Percentiles rank a stretch among this genome's conserved stretches.
phyloP scores from a whole-genome alignment of 2,113 vertebrate species.

The Pheucticus melanocephalus region DNA sequence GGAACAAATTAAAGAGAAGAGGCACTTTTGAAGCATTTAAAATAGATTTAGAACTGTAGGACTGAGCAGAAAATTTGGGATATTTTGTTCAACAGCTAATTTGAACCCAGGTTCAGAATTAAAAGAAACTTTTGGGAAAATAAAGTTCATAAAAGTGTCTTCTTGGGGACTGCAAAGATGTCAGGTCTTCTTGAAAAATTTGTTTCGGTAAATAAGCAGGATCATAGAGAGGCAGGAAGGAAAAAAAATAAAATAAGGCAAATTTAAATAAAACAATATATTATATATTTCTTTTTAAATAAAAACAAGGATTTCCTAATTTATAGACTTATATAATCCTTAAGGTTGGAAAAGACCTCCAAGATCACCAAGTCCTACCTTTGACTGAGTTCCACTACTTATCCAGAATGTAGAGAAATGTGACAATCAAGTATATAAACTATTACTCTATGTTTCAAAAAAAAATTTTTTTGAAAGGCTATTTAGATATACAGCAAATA shows the following conservation, averaged over 20 bases:
- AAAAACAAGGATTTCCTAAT: neutral
- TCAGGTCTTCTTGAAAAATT: neutral
- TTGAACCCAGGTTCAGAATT: neutral
- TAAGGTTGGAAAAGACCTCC: neutral
- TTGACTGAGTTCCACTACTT: neutral
- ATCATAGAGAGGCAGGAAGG: neutral
- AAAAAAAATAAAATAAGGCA: neutral
- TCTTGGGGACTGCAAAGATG: neutral
- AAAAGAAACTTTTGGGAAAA: neutral
- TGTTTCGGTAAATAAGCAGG: neutral
- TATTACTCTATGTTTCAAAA: neutral
- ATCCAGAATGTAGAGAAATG: neutral
- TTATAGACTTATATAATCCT: neutral
- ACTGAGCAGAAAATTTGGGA: neutral
- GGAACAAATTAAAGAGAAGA: constrained; percentile 51
- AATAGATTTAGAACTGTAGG: neutral
- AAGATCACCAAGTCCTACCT: neutral
- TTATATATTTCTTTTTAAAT: neutral
- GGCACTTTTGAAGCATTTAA: neutral
- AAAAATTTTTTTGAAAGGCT: neutral
- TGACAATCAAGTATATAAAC: neutral
- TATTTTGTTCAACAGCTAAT: neutral
- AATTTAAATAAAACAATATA: neutral
- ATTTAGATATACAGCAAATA: neutral
- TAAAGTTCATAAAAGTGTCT: neutral